A percentile compares a stretch with the other conserved stretches of the same genome.
Evolutionary conservation across 2,888 invertebrate genomes (phyloP).

Genomic region (Pharmacophagus antenor): DNA sequence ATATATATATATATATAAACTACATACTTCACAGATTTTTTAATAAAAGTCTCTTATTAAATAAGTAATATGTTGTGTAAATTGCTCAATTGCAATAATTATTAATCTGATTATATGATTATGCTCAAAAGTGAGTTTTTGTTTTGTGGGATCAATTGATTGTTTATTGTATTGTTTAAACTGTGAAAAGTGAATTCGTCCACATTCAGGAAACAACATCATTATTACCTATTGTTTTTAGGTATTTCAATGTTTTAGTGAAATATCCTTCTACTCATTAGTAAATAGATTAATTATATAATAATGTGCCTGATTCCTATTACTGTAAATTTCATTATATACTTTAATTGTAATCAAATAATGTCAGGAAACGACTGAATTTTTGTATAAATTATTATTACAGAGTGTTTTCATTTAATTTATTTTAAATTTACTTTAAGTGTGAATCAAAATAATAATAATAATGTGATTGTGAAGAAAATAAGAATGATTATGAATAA

Average conservation of each 20-base stretch:
- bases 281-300: conserved; percentile 56
- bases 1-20: conserved; percentile 36
- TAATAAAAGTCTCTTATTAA: conserved; percentile 52
- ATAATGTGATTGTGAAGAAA: conserved; percentile 79
- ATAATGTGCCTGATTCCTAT: conserved; percentile 80
- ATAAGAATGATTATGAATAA: conserved; percentile 77
- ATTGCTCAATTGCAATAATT: conserved; percentile 72
- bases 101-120: conserved; percentile 61
- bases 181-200: conserved; percentile 63
- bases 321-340: conserved; percentile 76
- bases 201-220: conserved; percentile 38
- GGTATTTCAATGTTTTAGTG: conserved; percentile 49
- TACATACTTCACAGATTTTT: conserved; percentile 54
- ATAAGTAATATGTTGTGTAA: conserved; percentile 48
- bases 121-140: conserved; percentile 73
- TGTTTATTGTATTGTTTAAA: conserved; percentile 47
- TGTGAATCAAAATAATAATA: conserved; percentile 77
- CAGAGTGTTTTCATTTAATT: conserved; percentile 77
- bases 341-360: conserved; percentile 74
- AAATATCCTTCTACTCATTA: conserved; percentile 57
- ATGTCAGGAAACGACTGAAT: conserved; percentile 77
- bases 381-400: conserved; percentile 75
- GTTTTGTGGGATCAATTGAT: conserved; percentile 64
- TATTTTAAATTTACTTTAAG: conserved; percentile 77
- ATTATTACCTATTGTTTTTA: conserved; percentile 35